Conservation (phyloP, 2,888 invertebrate genomes). For the Aricia artaxerxes region DNA sequence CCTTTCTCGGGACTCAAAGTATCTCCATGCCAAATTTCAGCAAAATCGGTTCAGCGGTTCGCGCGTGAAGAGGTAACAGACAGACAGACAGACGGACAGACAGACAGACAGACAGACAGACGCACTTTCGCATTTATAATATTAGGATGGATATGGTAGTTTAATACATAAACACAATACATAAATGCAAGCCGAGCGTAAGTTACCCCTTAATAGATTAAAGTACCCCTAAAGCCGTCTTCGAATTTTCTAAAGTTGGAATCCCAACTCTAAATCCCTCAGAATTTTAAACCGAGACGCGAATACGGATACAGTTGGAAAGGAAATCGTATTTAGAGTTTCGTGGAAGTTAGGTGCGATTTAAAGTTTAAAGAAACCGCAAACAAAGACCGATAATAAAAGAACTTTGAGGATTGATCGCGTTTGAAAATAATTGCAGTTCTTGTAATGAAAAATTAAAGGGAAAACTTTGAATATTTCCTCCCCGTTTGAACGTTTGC, state of each 20-base stretch:
- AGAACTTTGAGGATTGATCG: constrained; percentile 30
- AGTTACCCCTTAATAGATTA: constrained; percentile 32
- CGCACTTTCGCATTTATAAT: no score
- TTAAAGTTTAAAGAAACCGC: constrained; percentile 40
- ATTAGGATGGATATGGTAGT: not conserved
- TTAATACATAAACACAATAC: not conserved
- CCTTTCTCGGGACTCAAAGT: no score
- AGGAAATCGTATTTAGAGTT: constrained; percentile 40
- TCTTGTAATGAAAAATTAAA: constrained; percentile 27
- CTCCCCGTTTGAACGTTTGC: not conserved
- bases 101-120: no score
- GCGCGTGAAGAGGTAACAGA: no score
- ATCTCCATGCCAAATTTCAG: no score
- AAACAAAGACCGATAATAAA: constrained; percentile 31
- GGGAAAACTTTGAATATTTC: not conserved
- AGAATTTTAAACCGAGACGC: constrained; percentile 39
- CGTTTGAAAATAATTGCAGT: constrained; percentile 28
- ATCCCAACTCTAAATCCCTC: constrained; percentile 51
- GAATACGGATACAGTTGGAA: constrained; percentile 35
- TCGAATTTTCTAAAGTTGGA: constrained; percentile 62
- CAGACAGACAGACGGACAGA: no score
- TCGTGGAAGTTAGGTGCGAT: constrained; percentile 35
- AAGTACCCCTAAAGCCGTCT: constrained; percentile 51
- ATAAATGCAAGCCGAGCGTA: constrained; percentile 18
- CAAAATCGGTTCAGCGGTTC: no score